phyloP scores from a whole-genome alignment of 1,140 invertebrate genomes.

The Drosophila neocordata region DNA sequence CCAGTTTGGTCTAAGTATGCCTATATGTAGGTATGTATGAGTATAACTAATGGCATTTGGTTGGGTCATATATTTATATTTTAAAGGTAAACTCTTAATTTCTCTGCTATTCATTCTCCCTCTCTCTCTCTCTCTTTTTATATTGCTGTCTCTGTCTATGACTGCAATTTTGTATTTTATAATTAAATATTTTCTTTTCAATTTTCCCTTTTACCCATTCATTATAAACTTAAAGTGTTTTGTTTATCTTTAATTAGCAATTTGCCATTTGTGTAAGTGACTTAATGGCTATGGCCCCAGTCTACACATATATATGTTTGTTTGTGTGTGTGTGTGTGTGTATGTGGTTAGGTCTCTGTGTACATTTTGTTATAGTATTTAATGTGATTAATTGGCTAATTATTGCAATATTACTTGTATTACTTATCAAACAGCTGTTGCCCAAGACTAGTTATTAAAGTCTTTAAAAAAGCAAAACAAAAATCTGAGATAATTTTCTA shows the following conservation, averaged over 20 bases:
- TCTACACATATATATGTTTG: conserved; percentile 20
- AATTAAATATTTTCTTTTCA: conserved; percentile 75
- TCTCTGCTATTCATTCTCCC: background rate
- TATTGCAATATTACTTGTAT: conserved; percentile 60
- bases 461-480: too few relatives aligned
- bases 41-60: conserved; percentile 13
- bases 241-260: conserved; percentile 76
- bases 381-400: conserved; percentile 76
- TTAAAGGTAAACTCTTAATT: conserved; percentile 61
- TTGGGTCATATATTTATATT: conserved; percentile 23
- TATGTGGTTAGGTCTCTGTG: conserved; percentile 14
- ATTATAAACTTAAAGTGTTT: conserved; percentile 64
- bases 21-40: background rate
- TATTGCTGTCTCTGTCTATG: conserved; percentile 24
- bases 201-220: conserved; percentile 23
- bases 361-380: background rate
- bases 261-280: conserved; percentile 27
- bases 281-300: conserved; percentile 50
- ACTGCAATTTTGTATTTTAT: conserved; percentile 24
- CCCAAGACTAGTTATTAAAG: too few relatives aligned
- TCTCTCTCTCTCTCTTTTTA: background rate
- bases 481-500: background rate
- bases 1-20: background rate
- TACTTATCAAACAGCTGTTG: conserved; percentile 50
- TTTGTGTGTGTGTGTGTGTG: conserved; percentile 21